Conservation (phyloP, 2,888 invertebrate genomes). For the Ephialtes manifestator region DNA sequence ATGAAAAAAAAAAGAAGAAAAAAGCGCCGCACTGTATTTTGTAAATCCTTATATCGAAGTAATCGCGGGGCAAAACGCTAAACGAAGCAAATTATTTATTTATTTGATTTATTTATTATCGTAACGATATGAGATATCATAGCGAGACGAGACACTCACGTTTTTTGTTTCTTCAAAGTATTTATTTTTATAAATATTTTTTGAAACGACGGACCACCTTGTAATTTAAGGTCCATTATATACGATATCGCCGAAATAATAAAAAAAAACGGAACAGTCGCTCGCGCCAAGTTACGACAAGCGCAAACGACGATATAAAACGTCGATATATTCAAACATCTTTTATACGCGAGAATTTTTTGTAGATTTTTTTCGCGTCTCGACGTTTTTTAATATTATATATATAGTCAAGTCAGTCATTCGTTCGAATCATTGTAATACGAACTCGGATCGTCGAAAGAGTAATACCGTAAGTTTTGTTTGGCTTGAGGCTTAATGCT, state of each 20-base stretch:
- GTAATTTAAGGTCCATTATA: conserved; percentile 76
- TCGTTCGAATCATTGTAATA: conserved; percentile 63
- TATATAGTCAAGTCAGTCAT: conserved; percentile 60
- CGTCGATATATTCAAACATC: conserved; percentile 3
- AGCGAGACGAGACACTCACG: conserved; percentile 58
- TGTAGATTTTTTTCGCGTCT: conserved; percentile 38
- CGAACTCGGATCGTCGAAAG: conserved; percentile 69
- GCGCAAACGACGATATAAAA: background rate
- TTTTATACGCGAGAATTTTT: conserved; percentile 45
- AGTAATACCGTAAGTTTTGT: conserved; percentile 77
- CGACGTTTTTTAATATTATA: conserved; percentile 42
- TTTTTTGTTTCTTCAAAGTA: conserved; percentile 81
- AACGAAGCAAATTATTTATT: conserved; percentile 85
- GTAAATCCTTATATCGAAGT: conserved; percentile 80
- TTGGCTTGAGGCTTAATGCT: conserved; percentile 83
- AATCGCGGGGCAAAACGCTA: conserved; percentile 78
- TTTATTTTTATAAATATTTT: conserved; percentile 86
- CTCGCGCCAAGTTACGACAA: too few species aligned
- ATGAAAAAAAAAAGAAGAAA: conserved; percentile 52
- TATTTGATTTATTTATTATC: conserved; percentile 86
- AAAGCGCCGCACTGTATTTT: conserved; percentile 74
- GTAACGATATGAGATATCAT: conserved; percentile 74
- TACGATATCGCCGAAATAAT: conserved; percentile 55
- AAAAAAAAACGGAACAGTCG: conserved; percentile 26
- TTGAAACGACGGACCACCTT: conserved; percentile 76